These are phyloP conservation scores for Cathartes aura DNA, from an alignment of 2,113 vertebrate genomes.

Conservation along the genomic window DNA sequence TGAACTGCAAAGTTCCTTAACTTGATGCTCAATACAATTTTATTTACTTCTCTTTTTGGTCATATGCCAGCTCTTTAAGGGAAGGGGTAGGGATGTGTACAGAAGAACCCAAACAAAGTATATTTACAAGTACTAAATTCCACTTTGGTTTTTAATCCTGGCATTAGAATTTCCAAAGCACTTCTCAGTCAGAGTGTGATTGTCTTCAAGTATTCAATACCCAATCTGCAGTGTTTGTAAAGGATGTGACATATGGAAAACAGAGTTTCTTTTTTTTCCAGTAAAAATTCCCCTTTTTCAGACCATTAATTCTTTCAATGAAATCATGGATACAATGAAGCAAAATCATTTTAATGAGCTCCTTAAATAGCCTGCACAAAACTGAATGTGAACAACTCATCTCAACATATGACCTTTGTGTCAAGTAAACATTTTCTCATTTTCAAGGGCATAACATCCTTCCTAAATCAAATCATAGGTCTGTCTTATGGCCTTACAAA, in stretches of 20 bases:
- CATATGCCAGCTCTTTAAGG: neutral
- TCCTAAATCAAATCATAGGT: neutral
- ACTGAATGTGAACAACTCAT: neutral
- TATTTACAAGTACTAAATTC: neutral
- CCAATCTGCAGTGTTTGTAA: neutral
- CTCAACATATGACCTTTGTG: neutral
- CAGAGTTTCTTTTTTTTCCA: neutral
- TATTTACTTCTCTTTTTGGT: neutral
- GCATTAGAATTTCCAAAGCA: neutral
- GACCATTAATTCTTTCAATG: conserved; percentile 14
- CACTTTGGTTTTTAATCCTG: neutral
- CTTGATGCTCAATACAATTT: neutral
- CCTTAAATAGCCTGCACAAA: conserved; percentile 7
- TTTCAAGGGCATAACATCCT: neutral
- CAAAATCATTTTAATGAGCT: conserved; percentile 36
- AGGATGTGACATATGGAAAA: neutral
- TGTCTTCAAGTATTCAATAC: neutral
- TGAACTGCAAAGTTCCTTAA: neutral
- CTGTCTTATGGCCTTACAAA: neutral
- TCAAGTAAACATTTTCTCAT: conserved; percentile 5
- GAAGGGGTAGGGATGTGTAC: neutral
- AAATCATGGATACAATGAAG: conserved; percentile 28
- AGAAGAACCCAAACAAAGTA: neutral
- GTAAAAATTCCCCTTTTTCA: neutral
- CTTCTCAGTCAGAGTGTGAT: neutral